These are phyloP conservation scores for Chloromyia formosa DNA, from an alignment of 2,888 invertebrate genomes.

Conservation along the genomic window DNA sequence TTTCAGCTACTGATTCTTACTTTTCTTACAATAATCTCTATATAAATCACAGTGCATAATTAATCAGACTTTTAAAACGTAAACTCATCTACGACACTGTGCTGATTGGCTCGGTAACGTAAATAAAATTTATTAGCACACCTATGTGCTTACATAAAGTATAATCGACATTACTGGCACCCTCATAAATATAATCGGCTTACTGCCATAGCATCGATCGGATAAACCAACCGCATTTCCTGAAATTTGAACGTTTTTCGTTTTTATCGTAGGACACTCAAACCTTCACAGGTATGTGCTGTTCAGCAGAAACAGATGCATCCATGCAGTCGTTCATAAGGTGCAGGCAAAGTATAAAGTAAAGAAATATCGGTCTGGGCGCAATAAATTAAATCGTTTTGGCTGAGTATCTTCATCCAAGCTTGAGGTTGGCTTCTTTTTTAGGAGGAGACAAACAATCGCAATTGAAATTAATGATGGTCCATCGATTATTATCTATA, in stretches of 20 bases:
- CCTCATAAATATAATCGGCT: not conserved
- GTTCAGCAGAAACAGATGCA: too few species aligned
- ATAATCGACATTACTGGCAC: too few species aligned
- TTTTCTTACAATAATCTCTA: too few species aligned
- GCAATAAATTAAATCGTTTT: conserved; percentile 9
- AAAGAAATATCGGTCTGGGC: not conserved
- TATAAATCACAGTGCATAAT: too few species aligned
- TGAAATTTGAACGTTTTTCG: not conserved
- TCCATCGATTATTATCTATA: conserved; percentile 33
- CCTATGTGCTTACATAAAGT: not conserved
- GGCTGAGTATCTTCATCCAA: too few species aligned
- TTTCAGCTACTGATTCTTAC: too few species aligned
- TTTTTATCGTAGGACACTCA: not conserved
- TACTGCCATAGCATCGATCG: not conserved
- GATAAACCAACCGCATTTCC: not conserved
- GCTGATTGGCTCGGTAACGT: not conserved
- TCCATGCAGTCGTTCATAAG: too few species aligned
- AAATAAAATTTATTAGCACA: not conserved
- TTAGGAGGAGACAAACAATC: conserved; percentile 13
- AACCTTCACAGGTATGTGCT: not conserved
- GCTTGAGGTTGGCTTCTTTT: not conserved
- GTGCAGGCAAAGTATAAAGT: not conserved
- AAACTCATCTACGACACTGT: not conserved
- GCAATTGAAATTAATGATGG: conserved; percentile 39
- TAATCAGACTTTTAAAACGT: too few species aligned